Percentiles rank a stretch among this genome's conserved stretches.
phyloP scores from a whole-genome alignment of 2,888 invertebrate genomes.

The Hanleya hanleyi region DNA sequence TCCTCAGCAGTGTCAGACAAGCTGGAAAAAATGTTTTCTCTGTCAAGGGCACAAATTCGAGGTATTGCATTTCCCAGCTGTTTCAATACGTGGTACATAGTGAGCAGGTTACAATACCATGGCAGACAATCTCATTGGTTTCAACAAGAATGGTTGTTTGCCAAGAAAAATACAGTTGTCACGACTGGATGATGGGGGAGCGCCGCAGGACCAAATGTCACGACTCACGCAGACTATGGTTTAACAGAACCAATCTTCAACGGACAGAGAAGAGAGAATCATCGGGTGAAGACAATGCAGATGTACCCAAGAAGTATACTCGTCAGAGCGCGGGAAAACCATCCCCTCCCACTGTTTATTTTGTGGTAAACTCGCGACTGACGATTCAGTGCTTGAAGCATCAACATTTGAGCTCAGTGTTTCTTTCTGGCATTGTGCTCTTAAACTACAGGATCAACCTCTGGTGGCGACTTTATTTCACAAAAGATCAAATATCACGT shows the following conservation, averaged over 20 bases:
- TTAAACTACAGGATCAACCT: too few species aligned
- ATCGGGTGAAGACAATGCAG: too few species aligned
- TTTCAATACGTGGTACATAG: background rate
- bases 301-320: too few species aligned
- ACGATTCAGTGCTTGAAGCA: too few species aligned
- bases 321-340: too few species aligned
- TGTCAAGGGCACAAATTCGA: background rate
- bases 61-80: background rate
- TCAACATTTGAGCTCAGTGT: too few species aligned
- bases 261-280: background rate
- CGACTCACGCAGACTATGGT: background rate
- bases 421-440: too few species aligned
- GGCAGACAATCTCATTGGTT: background rate
- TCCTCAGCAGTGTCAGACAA: background rate
- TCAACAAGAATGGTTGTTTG: background rate
- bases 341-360: too few species aligned
- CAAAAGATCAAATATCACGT: too few species aligned
- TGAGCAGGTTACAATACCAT: background rate
- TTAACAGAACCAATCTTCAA: background rate
- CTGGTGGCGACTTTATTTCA: too few species aligned
- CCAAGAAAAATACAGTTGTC: background rate
- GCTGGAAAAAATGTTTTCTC: background rate
- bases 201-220: background rate
- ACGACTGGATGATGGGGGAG: background rate
- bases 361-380: too few species aligned